Percentiles rank a stretch among this genome's conserved stretches.
Evolutionary conservation across 1,140 invertebrate genomes (phyloP).

Genomic region (Penaeus vannamei): DNA sequence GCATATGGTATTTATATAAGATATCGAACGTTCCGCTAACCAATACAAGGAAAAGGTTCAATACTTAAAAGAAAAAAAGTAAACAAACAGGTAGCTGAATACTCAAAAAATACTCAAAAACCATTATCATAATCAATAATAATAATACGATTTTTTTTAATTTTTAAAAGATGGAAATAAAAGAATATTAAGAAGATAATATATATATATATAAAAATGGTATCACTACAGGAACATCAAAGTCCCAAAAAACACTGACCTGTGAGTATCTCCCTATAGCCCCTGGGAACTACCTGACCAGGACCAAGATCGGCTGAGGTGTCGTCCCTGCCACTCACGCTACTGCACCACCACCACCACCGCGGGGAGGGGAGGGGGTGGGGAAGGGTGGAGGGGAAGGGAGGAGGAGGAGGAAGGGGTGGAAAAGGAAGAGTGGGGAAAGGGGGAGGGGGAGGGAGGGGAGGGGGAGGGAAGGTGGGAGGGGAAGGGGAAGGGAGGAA

Average conservation of each 20-base stretch:
- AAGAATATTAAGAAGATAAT: neutral
- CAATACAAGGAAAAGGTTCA: too few species aligned
- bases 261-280: conserved; percentile 59
- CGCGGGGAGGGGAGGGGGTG: too few species aligned
- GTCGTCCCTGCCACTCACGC: conserved; percentile 35
- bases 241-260: conserved; percentile 42
- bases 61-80: too few species aligned
- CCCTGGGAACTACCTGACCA: conserved; percentile 57
- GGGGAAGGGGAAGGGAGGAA: neutral
- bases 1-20: too few species aligned
- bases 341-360: neutral
- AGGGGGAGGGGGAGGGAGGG: neutral
- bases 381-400: neutral
- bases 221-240: neutral
- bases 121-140: too few species aligned
- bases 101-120: neutral
- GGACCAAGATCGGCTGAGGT: conserved; percentile 43
- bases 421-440: neutral
- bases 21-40: too few species aligned
- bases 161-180: neutral
- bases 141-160: neutral
- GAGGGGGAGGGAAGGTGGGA: neutral
- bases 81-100: too few species aligned
- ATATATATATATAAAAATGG: neutral
- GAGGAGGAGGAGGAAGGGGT: conserved; percentile 5